Conservation (phyloP, 2,113 vertebrate genomes). For the Tamias sibiricus region DNA sequence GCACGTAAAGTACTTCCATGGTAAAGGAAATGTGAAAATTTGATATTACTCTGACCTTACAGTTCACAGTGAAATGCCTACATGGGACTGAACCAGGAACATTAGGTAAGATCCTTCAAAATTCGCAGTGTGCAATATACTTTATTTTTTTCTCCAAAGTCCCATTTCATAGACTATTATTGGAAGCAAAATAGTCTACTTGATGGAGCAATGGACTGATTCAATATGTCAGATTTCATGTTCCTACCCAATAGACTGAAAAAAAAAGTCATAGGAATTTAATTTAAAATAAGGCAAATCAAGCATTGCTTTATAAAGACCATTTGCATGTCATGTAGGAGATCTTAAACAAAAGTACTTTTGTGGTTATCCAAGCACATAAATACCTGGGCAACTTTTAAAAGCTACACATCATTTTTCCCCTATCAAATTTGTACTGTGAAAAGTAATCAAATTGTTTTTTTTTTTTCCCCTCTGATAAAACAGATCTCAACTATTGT, state of each 20-base stretch:
- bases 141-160: constrained; percentile 80
- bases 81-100: constrained; percentile 26
- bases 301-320: constrained; percentile 78
- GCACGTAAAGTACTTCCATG: not conserved
- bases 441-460: not conserved
- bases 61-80: constrained; percentile 55
- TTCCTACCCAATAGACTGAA: constrained; percentile 74
- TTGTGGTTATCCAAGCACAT: constrained; percentile 78
- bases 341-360: constrained; percentile 77
- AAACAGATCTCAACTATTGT: constrained; percentile 17
- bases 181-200: constrained; percentile 70
- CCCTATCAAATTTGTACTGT: constrained; percentile 34
- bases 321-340: constrained; percentile 65
- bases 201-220: constrained; percentile 76
- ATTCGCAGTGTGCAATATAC: constrained; percentile 44
- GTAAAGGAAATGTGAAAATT: constrained; percentile 18
- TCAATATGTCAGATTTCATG: constrained; percentile 76
- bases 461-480: constrained; percentile 10
- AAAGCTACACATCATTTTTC: constrained; percentile 40
- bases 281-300: constrained; percentile 77
- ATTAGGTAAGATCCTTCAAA: constrained; percentile 68
- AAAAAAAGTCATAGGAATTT: constrained; percentile 76
- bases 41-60: constrained; percentile 42
- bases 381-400: constrained; percentile 73
- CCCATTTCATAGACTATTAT: constrained; percentile 74